Percentiles rank a stretch among this genome's conserved stretches.
These are phyloP conservation scores for Eulimnadia texana DNA, from an alignment of 1,140 invertebrate genomes.

Conservation along the genomic window DNA sequence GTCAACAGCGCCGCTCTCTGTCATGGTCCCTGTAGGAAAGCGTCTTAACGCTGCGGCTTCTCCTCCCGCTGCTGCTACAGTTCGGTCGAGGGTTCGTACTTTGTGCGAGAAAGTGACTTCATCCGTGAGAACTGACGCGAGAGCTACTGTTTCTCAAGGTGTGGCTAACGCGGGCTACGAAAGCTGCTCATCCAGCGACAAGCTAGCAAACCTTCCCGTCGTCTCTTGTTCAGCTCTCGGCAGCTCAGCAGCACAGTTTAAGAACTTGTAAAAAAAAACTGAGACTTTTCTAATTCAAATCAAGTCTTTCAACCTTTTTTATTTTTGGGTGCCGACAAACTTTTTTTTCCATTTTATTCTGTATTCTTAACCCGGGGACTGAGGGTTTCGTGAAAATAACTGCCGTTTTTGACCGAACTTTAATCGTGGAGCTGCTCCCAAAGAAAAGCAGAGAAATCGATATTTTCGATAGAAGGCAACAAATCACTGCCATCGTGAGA, in stretches of 20 bases:
- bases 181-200: not conserved
- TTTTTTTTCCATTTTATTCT: not conserved
- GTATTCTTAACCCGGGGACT: too few relatives aligned
- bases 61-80: not conserved
- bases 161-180: not conserved
- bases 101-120: not conserved
- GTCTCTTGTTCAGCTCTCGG: not conserved
- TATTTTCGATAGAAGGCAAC: too few relatives aligned
- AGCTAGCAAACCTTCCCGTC: constrained; percentile 1
- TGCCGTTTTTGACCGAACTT: too few relatives aligned
- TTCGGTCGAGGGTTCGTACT: not conserved
- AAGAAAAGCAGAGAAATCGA: too few relatives aligned
- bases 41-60: not conserved
- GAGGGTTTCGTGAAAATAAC: too few relatives aligned
- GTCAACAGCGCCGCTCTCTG: not conserved
- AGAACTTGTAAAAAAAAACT: not conserved
- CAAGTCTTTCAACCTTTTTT: not conserved
- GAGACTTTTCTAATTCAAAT: too few relatives aligned
- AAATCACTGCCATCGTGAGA: too few relatives aligned
- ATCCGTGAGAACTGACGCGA: not conserved
- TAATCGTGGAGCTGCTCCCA: too few relatives aligned
- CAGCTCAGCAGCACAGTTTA: not conserved
- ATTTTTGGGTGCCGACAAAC: not conserved
- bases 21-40: constrained; percentile 11
- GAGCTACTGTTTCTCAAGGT: not conserved